Percentiles rank a stretch among this genome's conserved stretches.
Evolutionary conservation across 2,113 vertebrate genomes (phyloP).

Genomic region (Aix galericulata): DNA sequence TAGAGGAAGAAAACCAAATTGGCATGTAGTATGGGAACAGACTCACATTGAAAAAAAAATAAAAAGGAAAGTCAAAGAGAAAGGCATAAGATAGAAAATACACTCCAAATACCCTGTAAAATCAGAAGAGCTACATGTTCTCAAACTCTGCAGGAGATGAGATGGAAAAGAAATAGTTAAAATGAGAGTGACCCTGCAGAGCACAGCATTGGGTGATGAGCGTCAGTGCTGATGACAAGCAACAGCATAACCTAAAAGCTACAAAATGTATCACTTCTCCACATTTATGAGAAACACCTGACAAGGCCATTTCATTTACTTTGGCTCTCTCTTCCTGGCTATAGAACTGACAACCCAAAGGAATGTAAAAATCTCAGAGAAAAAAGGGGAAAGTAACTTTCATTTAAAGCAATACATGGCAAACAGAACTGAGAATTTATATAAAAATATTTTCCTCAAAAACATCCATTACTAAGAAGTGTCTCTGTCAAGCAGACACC

Average conservation of each 20-base stretch:
- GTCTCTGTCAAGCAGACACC: background rate
- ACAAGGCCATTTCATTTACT: background rate
- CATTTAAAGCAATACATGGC: background rate
- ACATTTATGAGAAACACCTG: background rate
- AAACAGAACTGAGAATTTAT: background rate
- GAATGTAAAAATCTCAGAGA: background rate
- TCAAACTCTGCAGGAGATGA: background rate
- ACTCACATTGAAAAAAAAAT: background rate
- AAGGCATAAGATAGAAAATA: background rate
- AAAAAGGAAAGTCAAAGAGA: background rate
- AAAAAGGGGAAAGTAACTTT: background rate
- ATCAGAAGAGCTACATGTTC: background rate
- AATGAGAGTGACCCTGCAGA: background rate
- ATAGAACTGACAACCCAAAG: background rate
- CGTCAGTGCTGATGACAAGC: background rate
- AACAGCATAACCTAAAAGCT: background rate
- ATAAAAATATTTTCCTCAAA: background rate
- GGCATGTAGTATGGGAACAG: background rate
- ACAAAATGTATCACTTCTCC: background rate
- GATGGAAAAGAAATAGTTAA: background rate
- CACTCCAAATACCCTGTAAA: background rate
- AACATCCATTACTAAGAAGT: background rate
- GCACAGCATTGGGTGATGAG: background rate
- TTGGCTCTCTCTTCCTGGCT: background rate
- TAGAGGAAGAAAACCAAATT: background rate